These are phyloP conservation scores for Halcyon smyrnensis DNA, from an alignment of 2,797 vertebrate genomes.

Conservation along the genomic window DNA sequence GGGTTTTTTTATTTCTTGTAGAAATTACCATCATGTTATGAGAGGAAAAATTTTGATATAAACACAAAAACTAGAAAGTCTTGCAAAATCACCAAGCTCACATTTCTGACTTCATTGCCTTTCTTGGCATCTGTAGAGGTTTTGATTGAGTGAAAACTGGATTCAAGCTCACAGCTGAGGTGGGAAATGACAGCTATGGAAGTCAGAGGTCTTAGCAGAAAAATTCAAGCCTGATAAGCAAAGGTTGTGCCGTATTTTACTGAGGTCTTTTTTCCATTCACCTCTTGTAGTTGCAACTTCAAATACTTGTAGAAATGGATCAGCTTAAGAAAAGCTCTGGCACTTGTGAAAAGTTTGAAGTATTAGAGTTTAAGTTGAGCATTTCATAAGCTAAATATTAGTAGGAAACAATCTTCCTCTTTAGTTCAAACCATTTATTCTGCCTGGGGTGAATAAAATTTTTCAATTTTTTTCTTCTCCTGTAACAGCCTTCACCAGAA, in stretches of 20 bases:
- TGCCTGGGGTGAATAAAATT: background rate
- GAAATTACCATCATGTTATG: background rate
- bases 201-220: conserved; percentile 1
- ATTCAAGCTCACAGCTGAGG: background rate
- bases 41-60: background rate
- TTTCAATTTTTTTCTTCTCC: background rate
- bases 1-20: background rate
- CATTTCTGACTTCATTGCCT: background rate
- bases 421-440: background rate
- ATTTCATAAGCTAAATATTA: background rate
- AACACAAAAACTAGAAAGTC: background rate
- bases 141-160: background rate
- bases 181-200: background rate
- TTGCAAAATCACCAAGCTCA: background rate
- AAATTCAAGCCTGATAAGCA: background rate
- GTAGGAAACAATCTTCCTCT: background rate
- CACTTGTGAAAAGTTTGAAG: background rate
- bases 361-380: background rate
- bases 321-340: background rate
- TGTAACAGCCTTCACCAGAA: background rate
- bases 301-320: background rate
- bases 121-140: background rate
- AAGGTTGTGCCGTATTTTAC: background rate
- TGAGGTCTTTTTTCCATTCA: background rate
- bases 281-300: background rate